These are phyloP conservation scores for Gastracanthus pulcherrimus DNA, from an alignment of 2,888 invertebrate species.

Conservation along the genomic window DNA sequence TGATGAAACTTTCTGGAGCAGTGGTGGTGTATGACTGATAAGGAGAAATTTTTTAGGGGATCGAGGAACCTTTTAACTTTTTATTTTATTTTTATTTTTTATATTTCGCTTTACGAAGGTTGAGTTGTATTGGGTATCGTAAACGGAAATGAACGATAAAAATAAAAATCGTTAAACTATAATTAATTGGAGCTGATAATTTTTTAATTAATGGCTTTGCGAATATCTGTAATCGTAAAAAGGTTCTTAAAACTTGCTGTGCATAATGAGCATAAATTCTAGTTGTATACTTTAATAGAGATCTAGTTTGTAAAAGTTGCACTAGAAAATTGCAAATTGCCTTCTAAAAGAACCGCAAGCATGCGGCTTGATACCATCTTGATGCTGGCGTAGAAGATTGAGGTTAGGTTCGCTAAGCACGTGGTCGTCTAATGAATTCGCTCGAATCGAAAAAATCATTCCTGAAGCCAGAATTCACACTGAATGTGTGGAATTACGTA, in stretches of 20 bases:
- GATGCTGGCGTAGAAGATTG: not conserved
- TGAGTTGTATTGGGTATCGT: not conserved
- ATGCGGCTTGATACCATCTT: too few species aligned
- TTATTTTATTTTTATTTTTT: too few species aligned
- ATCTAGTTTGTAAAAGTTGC: too few species aligned
- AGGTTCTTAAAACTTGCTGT: not conserved
- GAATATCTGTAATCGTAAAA: not conserved
- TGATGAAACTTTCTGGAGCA: not conserved
- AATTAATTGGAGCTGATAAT: not conserved
- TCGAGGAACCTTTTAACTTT: not conserved
- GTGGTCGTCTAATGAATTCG: conserved; percentile 15
- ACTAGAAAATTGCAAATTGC: too few species aligned
- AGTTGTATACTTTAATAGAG: too few species aligned
- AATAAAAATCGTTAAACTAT: not conserved
- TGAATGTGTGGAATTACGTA: too few species aligned
- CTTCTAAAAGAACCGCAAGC: too few species aligned
- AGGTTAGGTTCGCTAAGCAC: conserved; percentile 46
- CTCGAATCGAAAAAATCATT: not conserved
- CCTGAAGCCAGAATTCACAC: too few species aligned
- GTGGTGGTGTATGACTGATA: too few species aligned
- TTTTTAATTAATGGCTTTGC: not conserved
- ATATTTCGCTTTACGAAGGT: too few species aligned
- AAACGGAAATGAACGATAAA: not conserved
- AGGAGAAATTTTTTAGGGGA: too few species aligned
- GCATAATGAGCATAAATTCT: not conserved